Evolutionary conservation across 92 coral and sea anemone genomes (phyloP).

Genomic region (Epizoanthus illoricatus): DNA sequence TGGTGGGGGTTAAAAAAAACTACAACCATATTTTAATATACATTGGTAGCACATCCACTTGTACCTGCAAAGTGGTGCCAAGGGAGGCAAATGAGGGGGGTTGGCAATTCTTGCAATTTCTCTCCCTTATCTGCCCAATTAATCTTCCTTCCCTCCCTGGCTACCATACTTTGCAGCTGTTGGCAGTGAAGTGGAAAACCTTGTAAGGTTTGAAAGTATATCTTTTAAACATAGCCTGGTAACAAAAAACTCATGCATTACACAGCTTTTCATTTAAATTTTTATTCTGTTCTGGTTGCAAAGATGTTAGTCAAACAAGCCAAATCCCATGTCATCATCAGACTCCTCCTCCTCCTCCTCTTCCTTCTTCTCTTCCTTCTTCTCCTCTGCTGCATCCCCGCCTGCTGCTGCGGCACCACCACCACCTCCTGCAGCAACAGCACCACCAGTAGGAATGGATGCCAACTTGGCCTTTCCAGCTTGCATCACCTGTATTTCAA

Average conservation of each 20-base stretch:
- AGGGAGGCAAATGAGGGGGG: too few species aligned
- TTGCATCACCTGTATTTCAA: constrained; percentile 65
- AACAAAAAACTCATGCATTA: not conserved
- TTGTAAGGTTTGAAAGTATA: too few species aligned
- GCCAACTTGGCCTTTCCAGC: constrained; percentile 89
- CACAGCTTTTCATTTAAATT: not conserved
- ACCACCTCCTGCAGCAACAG: constrained; percentile 64
- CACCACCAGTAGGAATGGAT: constrained; percentile 93
- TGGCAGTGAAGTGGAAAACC: too few species aligned
- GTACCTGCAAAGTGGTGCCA: too few species aligned
- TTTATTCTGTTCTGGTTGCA: constrained; percentile 34
- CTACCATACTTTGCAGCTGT: too few species aligned
- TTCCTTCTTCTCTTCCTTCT: constrained; percentile 81
- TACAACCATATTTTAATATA: too few species aligned
- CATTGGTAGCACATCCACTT: too few species aligned
- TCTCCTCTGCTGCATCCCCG: constrained; percentile 48
- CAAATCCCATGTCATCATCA: constrained; percentile 99
- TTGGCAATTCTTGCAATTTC: too few species aligned
- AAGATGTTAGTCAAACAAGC: constrained; percentile 84
- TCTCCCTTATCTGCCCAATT: too few species aligned
- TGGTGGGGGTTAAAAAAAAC: too few species aligned
- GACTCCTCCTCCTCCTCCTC: constrained; percentile 87
- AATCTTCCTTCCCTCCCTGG: too few species aligned
- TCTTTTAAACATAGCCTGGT: not conserved
- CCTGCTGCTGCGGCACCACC: constrained; percentile 64